Evolutionary conservation across 1,140 invertebrate species (phyloP).

Genomic region (Drosophila bocqueti): DNA sequence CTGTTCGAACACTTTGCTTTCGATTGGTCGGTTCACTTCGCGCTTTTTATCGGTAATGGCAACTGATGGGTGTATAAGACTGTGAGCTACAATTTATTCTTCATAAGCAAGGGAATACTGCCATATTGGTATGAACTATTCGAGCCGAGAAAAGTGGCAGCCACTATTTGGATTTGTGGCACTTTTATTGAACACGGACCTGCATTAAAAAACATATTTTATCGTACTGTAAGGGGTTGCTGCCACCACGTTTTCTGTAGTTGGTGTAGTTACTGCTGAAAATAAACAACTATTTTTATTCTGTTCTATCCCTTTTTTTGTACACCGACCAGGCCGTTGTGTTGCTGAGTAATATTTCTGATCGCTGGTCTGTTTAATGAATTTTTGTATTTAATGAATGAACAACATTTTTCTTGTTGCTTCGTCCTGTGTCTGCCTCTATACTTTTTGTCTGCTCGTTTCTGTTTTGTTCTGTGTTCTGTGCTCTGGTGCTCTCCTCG

Average conservation of each 20-base stretch:
- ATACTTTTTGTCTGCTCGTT: conserved; percentile 21
- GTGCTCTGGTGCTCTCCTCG: conserved; percentile 21
- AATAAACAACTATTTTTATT: conserved; percentile 49
- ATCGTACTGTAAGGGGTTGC: conserved; percentile 52
- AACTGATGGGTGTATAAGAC: background rate
- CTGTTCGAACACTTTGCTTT: conserved; percentile 13
- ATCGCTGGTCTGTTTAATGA: conserved; percentile 69
- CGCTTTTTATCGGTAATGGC: conserved; percentile 5
- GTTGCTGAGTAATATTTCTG: conserved; percentile 54
- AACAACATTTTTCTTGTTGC: conserved; percentile 73
- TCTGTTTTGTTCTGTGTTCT: conserved; percentile 5
- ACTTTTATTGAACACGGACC: conserved; percentile 68
- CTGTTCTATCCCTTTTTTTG: conserved; percentile 21
- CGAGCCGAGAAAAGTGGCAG: background rate
- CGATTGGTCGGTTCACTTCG: conserved; percentile 19
- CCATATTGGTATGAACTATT: background rate
- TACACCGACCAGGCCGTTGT: conserved; percentile 2
- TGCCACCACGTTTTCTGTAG: conserved; percentile 16
- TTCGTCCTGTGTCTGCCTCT: conserved; percentile 12
- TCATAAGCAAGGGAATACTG: no score
- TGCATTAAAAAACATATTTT: conserved; percentile 80
- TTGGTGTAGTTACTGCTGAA: conserved; percentile 38
- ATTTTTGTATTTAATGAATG: conserved; percentile 82
- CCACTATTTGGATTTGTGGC: conserved; percentile 58
- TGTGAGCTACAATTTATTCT: background rate